Evolutionary conservation across 92 coral and sea anemone species (phyloP).

Genomic region (Porites cylindrica): DNA sequence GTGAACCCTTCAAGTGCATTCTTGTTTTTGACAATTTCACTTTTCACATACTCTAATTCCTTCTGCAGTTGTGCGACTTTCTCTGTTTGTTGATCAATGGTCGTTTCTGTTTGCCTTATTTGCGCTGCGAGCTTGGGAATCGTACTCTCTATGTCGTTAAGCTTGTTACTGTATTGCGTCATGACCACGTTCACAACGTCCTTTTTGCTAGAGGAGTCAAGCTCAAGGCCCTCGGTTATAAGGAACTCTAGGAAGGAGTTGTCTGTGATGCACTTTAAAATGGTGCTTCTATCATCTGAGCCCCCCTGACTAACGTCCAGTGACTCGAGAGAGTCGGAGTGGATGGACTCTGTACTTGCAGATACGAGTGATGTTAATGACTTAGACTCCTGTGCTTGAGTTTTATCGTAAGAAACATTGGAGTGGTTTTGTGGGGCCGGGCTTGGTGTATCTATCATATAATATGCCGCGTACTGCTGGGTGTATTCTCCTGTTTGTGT

Average conservation of each 20-base stretch:
- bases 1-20: neutral
- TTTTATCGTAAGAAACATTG: neutral
- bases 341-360: conserved; percentile 30
- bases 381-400: neutral
- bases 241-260: conserved; percentile 50
- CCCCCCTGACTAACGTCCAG: neutral
- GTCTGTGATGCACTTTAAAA: conserved; percentile 49
- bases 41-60: conserved; percentile 27
- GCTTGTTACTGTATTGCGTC: conserved; percentile 32
- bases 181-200: conserved; percentile 32
- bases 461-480: conserved; percentile 13
- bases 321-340: conserved; percentile 7
- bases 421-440: conserved; percentile 1
- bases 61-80: conserved; percentile 25
- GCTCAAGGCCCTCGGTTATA: conserved; percentile 43
- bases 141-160: conserved; percentile 5
- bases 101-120: conserved; percentile 31
- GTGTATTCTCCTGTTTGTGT: neutral
- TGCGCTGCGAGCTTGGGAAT: conserved; percentile 41
- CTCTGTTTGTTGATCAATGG: conserved; percentile 30
- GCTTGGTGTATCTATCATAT: conserved; percentile 1
- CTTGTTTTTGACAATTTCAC: conserved; percentile 36
- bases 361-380: conserved; percentile 32
- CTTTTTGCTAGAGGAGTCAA: conserved; percentile 31
- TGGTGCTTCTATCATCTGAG: conserved; percentile 34